These are phyloP conservation scores for Disparrhopalites patrizii DNA, from an alignment of 2,888 invertebrate genomes.

Conservation along the genomic window DNA sequence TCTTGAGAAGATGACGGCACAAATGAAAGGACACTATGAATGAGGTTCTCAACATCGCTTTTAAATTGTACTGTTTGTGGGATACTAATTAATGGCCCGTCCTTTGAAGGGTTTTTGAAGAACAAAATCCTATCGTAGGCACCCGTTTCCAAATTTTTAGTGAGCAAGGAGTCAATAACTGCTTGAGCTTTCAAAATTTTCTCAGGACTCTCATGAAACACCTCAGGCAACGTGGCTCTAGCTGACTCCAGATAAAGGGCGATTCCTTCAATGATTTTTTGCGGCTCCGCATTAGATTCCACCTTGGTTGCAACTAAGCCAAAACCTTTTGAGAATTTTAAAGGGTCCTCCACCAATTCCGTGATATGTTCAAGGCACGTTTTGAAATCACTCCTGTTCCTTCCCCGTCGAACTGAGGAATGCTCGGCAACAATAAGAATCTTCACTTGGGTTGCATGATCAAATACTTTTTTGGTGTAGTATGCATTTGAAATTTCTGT, in stretches of 20 bases:
- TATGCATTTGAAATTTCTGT: constrained; percentile 49
- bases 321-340: constrained; percentile 25
- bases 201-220: background rate
- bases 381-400: constrained; percentile 29
- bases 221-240: background rate
- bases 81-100: background rate
- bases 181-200: background rate
- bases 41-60: background rate
- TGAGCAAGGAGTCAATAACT: background rate
- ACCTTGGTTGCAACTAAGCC: constrained; percentile 38
- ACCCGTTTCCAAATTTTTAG: background rate
- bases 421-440: constrained; percentile 46
- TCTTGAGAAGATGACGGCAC: background rate
- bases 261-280: background rate
- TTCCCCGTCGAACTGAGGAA: constrained; percentile 46
- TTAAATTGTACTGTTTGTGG: background rate
- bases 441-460: constrained; percentile 46
- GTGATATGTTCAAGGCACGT: constrained; percentile 26
- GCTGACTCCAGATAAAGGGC: background rate
- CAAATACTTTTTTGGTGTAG: constrained; percentile 49
- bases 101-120: background rate
- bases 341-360: constrained; percentile 24
- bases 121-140: background rate
- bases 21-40: background rate
- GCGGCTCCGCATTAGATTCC: background rate